These are phyloP conservation scores for Salvelinus fontinalis DNA, from an alignment of 2,113 vertebrate species.

Conservation along the genomic window DNA sequence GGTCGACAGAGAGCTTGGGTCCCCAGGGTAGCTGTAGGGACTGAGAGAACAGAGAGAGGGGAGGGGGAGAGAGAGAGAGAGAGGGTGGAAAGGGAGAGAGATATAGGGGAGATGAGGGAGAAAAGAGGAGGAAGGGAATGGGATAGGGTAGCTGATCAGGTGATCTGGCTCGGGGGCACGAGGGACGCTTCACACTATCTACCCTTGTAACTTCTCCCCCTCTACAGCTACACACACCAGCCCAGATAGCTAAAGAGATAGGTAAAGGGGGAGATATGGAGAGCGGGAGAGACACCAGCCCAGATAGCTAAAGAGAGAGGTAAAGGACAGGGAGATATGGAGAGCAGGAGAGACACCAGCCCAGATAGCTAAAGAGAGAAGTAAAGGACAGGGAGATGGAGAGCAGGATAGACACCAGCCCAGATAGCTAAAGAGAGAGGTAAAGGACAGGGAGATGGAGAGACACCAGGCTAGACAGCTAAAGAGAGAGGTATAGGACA, in stretches of 20 bases:
- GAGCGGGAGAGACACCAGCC: background rate
- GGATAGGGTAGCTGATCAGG: background rate
- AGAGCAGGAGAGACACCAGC: background rate
- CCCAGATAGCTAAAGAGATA: background rate
- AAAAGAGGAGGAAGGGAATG: too few species aligned
- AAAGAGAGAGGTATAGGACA: too few species aligned
- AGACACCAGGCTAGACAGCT: too few species aligned
- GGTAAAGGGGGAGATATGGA: background rate
- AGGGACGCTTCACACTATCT: background rate
- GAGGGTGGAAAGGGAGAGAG: slow-evolving; percentile 1
- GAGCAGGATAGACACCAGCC: background rate
- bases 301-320: too few species aligned
- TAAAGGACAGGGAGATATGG: too few species aligned
- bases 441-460: too few species aligned
- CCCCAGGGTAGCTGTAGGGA: slow-evolving; percentile 25
- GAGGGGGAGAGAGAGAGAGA: slow-evolving; percentile 13
- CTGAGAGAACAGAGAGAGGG: too few species aligned
- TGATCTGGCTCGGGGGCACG: background rate
- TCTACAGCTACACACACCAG: background rate
- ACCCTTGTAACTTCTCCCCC: background rate
- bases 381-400: background rate
- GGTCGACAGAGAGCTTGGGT: slow-evolving; percentile 42
- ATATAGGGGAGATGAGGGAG: background rate
- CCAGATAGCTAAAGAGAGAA: background rate
- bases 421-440: too few species aligned